Conservation (phyloP, 2,797 vertebrate species). For the Sebastes hubbsi region DNA sequence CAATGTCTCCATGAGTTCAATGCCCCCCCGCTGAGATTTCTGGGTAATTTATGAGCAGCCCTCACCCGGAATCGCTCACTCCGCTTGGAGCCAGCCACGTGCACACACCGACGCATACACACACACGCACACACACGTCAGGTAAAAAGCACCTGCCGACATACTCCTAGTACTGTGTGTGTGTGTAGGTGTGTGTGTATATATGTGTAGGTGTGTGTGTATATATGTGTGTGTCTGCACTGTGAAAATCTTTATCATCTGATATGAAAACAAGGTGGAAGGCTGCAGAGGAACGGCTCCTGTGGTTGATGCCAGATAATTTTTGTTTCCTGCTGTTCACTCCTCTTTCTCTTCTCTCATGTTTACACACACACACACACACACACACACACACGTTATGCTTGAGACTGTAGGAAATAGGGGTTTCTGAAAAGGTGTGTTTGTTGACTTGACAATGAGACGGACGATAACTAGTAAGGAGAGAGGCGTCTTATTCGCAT, state of each 20-base stretch:
- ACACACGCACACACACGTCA: background rate
- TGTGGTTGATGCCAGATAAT: background rate
- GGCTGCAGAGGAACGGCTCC: background rate
- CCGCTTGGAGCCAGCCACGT: conserved; percentile 28
- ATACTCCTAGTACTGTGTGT: background rate
- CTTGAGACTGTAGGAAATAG: background rate
- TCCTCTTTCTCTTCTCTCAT: background rate
- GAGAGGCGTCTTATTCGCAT: background rate
- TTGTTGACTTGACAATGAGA: conserved; percentile 1
- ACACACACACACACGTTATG: background rate
- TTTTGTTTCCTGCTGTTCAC: background rate
- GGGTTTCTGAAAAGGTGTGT: background rate
- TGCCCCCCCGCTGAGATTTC: conserved; percentile 51
- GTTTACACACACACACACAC: background rate
- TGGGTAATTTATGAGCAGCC: conserved; percentile 66
- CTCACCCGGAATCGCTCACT: conserved; percentile 43
- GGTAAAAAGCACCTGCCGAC: conserved; percentile 10
- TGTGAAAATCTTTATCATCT: background rate
- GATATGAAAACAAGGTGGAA: conserved; percentile 11
- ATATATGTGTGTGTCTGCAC: background rate
- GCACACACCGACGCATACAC: background rate
- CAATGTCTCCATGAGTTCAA: conserved; percentile 46
- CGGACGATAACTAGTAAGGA: background rate
- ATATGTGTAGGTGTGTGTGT: background rate
- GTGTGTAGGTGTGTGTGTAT: background rate